Base-by-base conservation (phyloP, 2,113 vertebrate genomes). In the Nyctibius bracteatus region DNA sequence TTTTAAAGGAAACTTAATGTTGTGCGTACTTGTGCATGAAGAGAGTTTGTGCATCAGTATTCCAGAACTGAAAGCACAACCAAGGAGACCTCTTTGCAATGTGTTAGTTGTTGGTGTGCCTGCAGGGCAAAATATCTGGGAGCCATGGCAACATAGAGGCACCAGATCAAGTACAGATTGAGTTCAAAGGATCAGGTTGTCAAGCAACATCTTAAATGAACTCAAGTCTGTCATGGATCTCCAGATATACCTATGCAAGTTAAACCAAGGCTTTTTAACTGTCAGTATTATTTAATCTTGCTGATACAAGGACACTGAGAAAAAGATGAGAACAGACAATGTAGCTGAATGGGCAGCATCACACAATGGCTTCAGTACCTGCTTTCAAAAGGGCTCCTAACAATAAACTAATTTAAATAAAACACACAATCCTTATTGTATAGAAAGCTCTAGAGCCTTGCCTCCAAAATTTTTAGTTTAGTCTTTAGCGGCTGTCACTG, bases 111-210 rank as follows among this genome's bases (percentile, higher is more conserved):
- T 73, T 86, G 54, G 62, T 81, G 88, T 54, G 79, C 57, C 92
- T 82, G 73, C 18, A 37, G 66, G 58, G 44, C 67, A 81, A 86
- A 94, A 89, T 25, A 75, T 96, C 57, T 67, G 62, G 91, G 59
- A 51, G 22, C 81, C 90, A 95, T 94, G 81, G 91, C 88, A 97
- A 96, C 84, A 0, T 0, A 52, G 67, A 95, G 63, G 61, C 43
- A 37, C 55, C 93, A 37, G 66, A 96, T 81, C 90, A 95, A 95
- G 86, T 66, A 62, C 24, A 87, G 55, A 65, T 3, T 83, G 63
- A 72, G 58, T 89, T 97, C 89, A 81, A 88, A 95, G 61, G 65
- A 96, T 75, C 71, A 54, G 61, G 57, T 61, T 86, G 81, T 86
- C 51, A 49, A 72, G 65, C 51, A 89, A 62, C 41, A 54, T 73